Base-by-base conservation (phyloP, 2,113 vertebrate genomes). In the Sinocyclocheilus anophthalmus region DNA sequence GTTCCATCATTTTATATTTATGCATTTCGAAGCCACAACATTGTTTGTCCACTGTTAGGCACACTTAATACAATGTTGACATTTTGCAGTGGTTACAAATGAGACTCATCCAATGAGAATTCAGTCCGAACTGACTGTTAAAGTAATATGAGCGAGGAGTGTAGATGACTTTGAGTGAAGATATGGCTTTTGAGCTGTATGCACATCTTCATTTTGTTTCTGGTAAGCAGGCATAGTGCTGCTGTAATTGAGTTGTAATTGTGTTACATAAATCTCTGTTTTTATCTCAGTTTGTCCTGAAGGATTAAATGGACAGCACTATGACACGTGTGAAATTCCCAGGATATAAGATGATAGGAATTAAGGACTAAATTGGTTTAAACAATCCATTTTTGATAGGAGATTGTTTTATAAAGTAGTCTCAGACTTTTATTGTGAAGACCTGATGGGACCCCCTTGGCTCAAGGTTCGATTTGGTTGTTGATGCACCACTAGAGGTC, bases 301-400 rank as follows among this genome's bases (percentile, higher is more conserved):
- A 33, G 30, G 30, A 33, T 39, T 22, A 30, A 67, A 26, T 16
- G 26, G 39, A 48, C 2, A 2, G 53, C 4, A 37, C 16, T 26
- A 24, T 24, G 33, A 33, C 39, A 75, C 22, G 10, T 75, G 72
- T 39, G 55, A 42, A 61, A 24, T 80, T 65, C 85, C 87, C 77
- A 86, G 69, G 67, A 91, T 92, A 59, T 92, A 92, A 94, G 89
- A 89, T 91, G 91, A 92, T 94, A 91, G 91, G 91, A 90, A 93
- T 92, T 86, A 85, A 3, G 87, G 77, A 88, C 91, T 76, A 93
- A 95, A 94, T 92, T 91, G 90, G 90, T 93, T 93, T 94, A 93
- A 85, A 87, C 88, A 91, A 94, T 93, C 92, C 91, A 91, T 89
- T 93, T 86, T 89, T 87, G 84, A 48, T 91, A 12, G 22, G 45